phyloP scores from a whole-genome alignment of 2,113 vertebrate species.

The Macheiramphus alcinus region DNA sequence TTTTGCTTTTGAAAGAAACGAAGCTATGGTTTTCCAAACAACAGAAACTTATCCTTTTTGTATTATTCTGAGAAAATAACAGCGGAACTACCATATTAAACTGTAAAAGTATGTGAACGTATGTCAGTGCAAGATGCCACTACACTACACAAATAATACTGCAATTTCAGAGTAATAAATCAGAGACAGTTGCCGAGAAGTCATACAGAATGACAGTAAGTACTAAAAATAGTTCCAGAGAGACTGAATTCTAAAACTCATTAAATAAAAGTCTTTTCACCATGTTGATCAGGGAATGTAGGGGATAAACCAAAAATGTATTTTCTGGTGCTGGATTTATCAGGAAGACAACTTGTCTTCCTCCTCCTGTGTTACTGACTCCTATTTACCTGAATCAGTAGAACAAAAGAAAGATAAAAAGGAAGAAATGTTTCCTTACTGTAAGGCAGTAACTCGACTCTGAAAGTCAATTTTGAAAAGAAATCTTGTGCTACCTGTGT shows the following conservation, averaged over 20 bases:
- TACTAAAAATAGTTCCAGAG: conserved; percentile 52
- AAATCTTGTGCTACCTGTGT: background rate
- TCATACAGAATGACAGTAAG: conserved; percentile 2
- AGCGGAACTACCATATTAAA: background rate
- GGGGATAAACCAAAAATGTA: background rate
- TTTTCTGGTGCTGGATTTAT: conserved; percentile 3
- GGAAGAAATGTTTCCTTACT: background rate
- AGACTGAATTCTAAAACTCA: conserved; percentile 41
- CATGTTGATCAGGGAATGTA: background rate
- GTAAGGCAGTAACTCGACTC: background rate
- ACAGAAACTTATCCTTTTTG: background rate
- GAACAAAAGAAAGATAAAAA: background rate
- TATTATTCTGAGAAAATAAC: conserved; percentile 8
- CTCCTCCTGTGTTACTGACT: background rate
- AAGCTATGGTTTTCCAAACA: background rate
- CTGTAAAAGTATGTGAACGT: background rate
- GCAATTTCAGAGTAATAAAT: conserved; percentile 54
- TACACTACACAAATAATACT: conserved; percentile 43
- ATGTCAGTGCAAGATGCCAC: background rate
- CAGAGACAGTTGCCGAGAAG: conserved; percentile 24
- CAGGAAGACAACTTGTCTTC: background rate
- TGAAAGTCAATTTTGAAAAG: background rate
- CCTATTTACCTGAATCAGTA: background rate
- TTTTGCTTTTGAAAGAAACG: background rate
- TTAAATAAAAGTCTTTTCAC: conserved; percentile 44